phyloP scores from a whole-genome alignment of 2,888 invertebrate genomes.

The Ariolimax columbianus region DNA sequence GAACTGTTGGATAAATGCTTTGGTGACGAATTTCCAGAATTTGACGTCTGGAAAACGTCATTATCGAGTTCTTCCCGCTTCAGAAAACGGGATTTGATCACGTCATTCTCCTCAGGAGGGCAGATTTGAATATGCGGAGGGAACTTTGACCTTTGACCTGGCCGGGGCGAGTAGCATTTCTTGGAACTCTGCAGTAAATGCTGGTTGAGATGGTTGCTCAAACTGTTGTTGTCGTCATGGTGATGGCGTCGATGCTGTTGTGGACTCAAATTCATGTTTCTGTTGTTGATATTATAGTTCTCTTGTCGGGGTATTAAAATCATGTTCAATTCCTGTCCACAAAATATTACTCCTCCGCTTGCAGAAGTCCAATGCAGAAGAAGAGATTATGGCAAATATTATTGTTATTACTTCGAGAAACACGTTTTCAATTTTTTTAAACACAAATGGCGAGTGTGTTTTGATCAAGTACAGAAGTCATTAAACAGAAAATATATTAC shows the following conservation, averaged over 20 bases:
- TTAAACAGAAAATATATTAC: no score
- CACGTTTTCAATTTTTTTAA: no score
- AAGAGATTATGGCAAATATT: no score
- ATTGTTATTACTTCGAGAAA: no score
- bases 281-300: constrained; percentile 25
- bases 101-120: constrained; percentile 28
- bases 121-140: constrained; percentile 45
- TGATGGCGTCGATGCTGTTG: constrained; percentile 19
- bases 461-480: no score
- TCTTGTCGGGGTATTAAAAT: constrained; percentile 28
- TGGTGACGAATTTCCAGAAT: neutral
- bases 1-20: neutral
- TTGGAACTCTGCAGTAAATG: neutral
- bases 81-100: neutral
- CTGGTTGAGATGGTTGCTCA: neutral
- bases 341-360: no score
- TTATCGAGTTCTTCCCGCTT: constrained; percentile 46
- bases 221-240: neutral
- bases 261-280: constrained; percentile 10
- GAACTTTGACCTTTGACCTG: constrained; percentile 24
- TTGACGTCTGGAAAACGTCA: constrained; percentile 39
- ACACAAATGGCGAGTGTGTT: no score
- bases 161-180: constrained; percentile 30
- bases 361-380: no score
- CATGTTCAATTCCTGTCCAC: constrained; percentile 36